Conservation (phyloP, 1,140 invertebrate species). For the Trigoniulus corallinus region DNA sequence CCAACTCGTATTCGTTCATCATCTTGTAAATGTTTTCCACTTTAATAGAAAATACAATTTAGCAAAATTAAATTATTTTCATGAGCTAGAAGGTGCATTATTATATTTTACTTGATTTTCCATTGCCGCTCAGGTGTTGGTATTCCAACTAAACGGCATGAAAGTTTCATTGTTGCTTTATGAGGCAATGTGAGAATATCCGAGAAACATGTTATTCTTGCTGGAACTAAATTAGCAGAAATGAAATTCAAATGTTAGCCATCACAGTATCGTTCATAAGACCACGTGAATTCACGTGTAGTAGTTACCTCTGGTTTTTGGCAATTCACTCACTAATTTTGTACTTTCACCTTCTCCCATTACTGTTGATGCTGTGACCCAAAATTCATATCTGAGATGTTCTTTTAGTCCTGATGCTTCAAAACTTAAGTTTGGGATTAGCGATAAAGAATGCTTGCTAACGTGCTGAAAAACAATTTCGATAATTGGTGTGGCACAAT, state of each 20-base stretch:
- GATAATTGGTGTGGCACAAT: no score
- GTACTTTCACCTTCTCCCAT: slow-evolving; percentile 18
- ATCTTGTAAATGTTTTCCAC: background rate
- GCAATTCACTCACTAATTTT: background rate
- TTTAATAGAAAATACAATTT: background rate
- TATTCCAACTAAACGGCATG: slow-evolving; percentile 22
- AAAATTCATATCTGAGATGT: slow-evolving; percentile 15
- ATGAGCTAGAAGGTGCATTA: slow-evolving; percentile 5
- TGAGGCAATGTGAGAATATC: background rate
- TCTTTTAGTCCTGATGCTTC: slow-evolving; percentile 15
- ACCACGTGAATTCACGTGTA: slow-evolving; percentile 1
- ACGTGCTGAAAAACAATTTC: background rate
- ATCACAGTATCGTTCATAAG: background rate
- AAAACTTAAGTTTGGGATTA: slow-evolving; percentile 13
- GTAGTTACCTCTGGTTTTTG: slow-evolving; percentile 2
- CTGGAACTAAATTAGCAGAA: slow-evolving; percentile 16
- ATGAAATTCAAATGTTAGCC: background rate
- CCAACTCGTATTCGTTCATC: slow-evolving; percentile 12
- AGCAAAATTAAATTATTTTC: background rate
- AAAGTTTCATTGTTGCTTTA: slow-evolving; percentile 16
- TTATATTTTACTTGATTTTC: slow-evolving; percentile 12
- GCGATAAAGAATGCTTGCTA: background rate
- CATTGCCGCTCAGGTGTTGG: slow-evolving; percentile 21
- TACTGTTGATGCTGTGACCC: slow-evolving; percentile 18
- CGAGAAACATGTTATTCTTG: background rate